Evolutionary conservation across 2,888 invertebrate genomes (phyloP), one percentile per base, ranked within the genome.

Genomic region (Drosophila helvetica): DNA sequence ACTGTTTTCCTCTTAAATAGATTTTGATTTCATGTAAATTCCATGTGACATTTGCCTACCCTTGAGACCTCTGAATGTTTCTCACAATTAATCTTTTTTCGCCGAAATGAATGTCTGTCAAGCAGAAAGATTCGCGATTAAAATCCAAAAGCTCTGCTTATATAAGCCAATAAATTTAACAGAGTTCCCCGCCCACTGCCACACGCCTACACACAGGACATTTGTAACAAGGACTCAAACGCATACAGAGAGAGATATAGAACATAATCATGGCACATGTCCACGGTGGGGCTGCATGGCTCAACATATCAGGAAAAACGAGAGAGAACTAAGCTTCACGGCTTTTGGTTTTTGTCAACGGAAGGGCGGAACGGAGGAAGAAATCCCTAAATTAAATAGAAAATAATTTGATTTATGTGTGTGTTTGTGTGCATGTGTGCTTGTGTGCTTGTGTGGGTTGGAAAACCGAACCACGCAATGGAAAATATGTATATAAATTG

Each of bases 331-430:
- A 67, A 72, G 78, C 67, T 58, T 66, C 58, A 54, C 66, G 71
- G 74, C 61, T 74, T 74, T 77, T 72, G 61, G 80, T 72, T 74
- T 74, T 74, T 60, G 74, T 74, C 74, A 74, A 45, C 58, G 47
- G n/a, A 38, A 38, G 38, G 15, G 25, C 1, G 7, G 27, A 25
- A 5, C 6, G 19, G 12, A n/a, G 15, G 15, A 60, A 64, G 48
- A 60, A 74, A 66, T 51, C 76, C 59, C 54, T 19, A 80, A 80
- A 74, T 81, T 80, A 80, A 76, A 80, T 78, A 78, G 70, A 67
- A 76, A 62, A 79, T 76, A 64, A 78, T 76, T 79, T 79, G 79
- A 80, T 74, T 78, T 76, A 78, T 81, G 76, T 51, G 19, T 50
- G 59, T 56, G 54, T 64, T 48, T 47, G 19, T 42, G 30, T 48